phyloP scores from a whole-genome alignment of 2,113 vertebrate species.

The Zingel zingel region DNA sequence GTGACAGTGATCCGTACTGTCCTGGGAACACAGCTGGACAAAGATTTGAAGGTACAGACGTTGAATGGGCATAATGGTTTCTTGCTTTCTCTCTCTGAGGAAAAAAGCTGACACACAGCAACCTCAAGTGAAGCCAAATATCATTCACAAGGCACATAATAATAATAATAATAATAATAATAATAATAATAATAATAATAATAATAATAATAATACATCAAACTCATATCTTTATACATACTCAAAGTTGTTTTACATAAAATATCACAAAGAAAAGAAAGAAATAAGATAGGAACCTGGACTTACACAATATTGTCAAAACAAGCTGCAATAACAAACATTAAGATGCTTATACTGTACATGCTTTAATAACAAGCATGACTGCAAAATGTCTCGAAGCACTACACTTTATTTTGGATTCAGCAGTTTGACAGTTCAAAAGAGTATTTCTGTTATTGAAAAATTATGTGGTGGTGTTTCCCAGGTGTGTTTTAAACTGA shows the following conservation, averaged over 20 bases:
- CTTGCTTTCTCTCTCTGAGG: neutral
- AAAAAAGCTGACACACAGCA: neutral
- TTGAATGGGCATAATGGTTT: neutral
- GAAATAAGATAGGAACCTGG: too few relatives aligned
- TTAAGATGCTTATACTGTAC: neutral
- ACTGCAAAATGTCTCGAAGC: neutral
- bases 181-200: too few relatives aligned
- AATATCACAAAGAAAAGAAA: too few relatives aligned
- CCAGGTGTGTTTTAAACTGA: neutral
- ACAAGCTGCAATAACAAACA: neutral
- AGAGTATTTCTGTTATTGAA: neutral
- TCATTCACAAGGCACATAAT: neutral
- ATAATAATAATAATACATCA: too few relatives aligned
- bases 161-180: too few relatives aligned
- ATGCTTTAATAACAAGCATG: neutral
- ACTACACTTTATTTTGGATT: neutral
- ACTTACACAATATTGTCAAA: neutral
- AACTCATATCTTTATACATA: too few relatives aligned
- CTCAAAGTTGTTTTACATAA: too few relatives aligned
- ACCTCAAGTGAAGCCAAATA: neutral
- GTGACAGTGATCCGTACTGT: neutral
- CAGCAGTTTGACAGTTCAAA: neutral
- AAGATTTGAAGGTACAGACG: neutral
- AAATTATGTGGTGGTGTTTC: constrained; percentile 2
- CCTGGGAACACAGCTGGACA: neutral